phyloP scores from a whole-genome alignment of 2,113 vertebrate species.

The Progne subis region DNA sequence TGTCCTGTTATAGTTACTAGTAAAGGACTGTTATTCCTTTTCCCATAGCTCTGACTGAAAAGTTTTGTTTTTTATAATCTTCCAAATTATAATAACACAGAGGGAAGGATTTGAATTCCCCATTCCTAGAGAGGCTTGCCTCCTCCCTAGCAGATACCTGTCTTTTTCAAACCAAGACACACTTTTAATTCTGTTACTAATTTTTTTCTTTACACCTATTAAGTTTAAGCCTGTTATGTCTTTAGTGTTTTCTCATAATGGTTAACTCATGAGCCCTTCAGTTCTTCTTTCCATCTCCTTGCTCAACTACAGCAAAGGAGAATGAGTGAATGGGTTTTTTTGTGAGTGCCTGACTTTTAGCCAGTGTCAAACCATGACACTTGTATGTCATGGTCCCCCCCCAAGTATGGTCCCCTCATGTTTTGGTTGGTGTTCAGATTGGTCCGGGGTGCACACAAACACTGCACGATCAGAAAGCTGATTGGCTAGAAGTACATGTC shows the following conservation, averaged over 20 bases:
- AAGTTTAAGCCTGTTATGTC: background rate
- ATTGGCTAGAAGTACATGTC: background rate
- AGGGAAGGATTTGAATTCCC: too few relatives aligned
- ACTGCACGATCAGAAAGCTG: background rate
- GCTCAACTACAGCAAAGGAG: background rate
- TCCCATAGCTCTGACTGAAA: too few relatives aligned
- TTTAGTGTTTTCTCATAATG: background rate
- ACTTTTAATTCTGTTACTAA: too few relatives aligned
- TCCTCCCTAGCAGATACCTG: too few relatives aligned
- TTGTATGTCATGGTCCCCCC: background rate
- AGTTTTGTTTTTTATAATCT: too few relatives aligned
- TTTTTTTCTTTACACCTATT: background rate
- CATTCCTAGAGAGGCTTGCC: too few relatives aligned
- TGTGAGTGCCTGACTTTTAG: background rate
- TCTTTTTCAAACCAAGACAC: too few relatives aligned
- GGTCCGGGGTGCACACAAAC: background rate
- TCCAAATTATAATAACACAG: too few relatives aligned
- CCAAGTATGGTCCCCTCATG: background rate
- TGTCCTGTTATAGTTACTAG: too few relatives aligned
- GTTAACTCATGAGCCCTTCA: background rate
- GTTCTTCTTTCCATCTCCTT: background rate
- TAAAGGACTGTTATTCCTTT: too few relatives aligned
- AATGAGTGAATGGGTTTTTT: background rate
- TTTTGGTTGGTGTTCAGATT: background rate
- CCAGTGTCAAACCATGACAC: rapidly evolving